Evolutionary conservation across 2,888 invertebrate genomes (phyloP).

Genomic region (Apodemia duryi): DNA sequence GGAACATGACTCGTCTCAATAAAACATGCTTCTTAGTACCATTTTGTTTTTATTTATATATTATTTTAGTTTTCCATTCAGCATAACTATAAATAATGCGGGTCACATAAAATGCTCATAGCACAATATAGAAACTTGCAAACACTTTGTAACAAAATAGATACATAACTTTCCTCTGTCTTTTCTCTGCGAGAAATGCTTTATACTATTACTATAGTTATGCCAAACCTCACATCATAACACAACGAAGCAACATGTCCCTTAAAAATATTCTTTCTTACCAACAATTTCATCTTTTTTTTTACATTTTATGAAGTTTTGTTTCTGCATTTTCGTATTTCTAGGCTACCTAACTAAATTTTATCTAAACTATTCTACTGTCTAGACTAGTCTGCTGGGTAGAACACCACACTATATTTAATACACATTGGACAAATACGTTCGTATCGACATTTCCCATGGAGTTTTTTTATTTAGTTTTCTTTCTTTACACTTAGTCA

Average conservation of each 20-base stretch:
- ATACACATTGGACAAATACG: conserved; percentile 79
- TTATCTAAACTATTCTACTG: conserved; percentile 79
- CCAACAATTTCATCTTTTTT: conserved; percentile 81
- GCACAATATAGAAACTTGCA: conserved; percentile 80
- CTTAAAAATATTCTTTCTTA: conserved; percentile 83
- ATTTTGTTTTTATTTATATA: conserved; percentile 77
- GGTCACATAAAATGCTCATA: conserved; percentile 79
- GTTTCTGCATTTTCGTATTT: conserved; percentile 79
- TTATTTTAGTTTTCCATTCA: conserved; percentile 75
- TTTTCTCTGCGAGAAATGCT: conserved; percentile 74
- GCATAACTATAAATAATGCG: conserved; percentile 80
- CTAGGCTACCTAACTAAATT: conserved; percentile 79
- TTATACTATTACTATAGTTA: conserved; percentile 72
- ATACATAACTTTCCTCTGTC: conserved; percentile 72
- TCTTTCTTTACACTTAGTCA: conserved; percentile 75
- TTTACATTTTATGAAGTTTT: conserved; percentile 78
- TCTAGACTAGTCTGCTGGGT: conserved; percentile 80
- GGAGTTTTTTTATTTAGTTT: conserved; percentile 67
- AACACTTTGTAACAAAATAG: conserved; percentile 80
- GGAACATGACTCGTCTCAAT: conserved; percentile 79
- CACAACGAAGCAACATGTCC: conserved; percentile 79
- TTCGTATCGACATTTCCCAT: conserved; percentile 69
- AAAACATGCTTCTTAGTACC: conserved; percentile 80
- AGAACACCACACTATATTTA: conserved; percentile 76
- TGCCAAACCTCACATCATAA: conserved; percentile 76